Conservation (phyloP, 2,113 vertebrate genomes). For the Plecturocebus donacophilus region DNA sequence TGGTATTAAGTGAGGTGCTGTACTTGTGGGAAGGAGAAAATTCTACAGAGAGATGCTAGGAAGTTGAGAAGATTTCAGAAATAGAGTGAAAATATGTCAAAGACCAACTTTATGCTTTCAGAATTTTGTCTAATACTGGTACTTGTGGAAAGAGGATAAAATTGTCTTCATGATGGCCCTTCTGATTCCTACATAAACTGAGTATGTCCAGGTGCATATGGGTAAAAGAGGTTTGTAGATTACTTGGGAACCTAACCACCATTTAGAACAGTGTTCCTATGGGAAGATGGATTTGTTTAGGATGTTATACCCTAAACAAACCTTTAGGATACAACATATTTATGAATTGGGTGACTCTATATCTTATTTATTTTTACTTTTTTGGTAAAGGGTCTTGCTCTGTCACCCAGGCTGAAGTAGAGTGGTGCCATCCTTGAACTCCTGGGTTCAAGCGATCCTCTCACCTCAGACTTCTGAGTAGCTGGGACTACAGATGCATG, state of each 20-base stretch:
- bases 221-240: neutral
- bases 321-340: neutral
- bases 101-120: neutral
- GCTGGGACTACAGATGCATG: too few relatives aligned
- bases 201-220: neutral
- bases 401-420: too few relatives aligned
- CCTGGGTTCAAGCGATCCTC: too few relatives aligned
- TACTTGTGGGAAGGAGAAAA: neutral
- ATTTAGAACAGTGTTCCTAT: neutral
- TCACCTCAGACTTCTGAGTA: too few relatives aligned
- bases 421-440: too few relatives aligned
- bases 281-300: neutral
- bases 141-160: neutral
- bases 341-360: neutral
- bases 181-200: neutral
- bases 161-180: neutral
- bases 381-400: too few relatives aligned
- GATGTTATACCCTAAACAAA: neutral
- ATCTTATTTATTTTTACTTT: too few relatives aligned
- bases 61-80: slow-evolving; percentile 41
- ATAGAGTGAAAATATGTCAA: neutral
- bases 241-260: neutral
- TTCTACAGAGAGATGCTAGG: neutral
- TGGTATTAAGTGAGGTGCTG: neutral
- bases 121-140: neutral